Evolutionary conservation across 2,113 vertebrate species (phyloP), one percentile per base, ranked within the genome.

Genomic region (Anthoscopus minutus): DNA sequence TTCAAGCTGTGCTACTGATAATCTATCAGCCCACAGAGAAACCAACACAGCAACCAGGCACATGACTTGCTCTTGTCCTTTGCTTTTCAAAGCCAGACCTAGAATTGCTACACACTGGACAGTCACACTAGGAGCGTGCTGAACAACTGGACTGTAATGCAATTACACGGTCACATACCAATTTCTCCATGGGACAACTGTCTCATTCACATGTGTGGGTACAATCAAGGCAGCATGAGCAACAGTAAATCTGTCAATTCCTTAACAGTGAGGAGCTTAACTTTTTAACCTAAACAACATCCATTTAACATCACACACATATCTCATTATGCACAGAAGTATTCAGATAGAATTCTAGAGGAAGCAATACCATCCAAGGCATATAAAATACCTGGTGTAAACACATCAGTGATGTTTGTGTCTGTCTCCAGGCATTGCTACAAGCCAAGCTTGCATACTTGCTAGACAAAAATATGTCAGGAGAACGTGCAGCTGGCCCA

Each of bases 181-280:
- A 22, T 72, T 92, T 92, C 71, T 95, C 65, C 78, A 31, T 1
- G 4, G 81, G 87, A 67, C 44, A 73, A 71, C 38, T 87, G 69
- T 38, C 73, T 56, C 33, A 4, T 66, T 86, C 84, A 28, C 22
- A 23, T 0, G 13, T 58, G 58, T 66, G 53, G 53, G 56, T 62
- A 89, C 79, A 93, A 81, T 53, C 42, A 73, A 58, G 42, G 70
- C 16, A 33, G 35, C 50, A 86, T 4, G 24, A 93, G 31, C 51
- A 91, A 77, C 69, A 37, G 80, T 81, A 92, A 92, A 93, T 86
- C 88, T 93, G 82, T 93, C 82, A 92, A 21, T 92, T 95, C 88
- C 91, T 83, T 70, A 92, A 56, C 82, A 78, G 72, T 31, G 28
- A 53, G 20, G 14, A 27, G 76, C 76, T 94, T 89, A 71, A 72